Evolutionary conservation across 2,888 invertebrate genomes (phyloP), one percentile per base, ranked within the genome.

Genomic region (Latheticus oryzae): DNA sequence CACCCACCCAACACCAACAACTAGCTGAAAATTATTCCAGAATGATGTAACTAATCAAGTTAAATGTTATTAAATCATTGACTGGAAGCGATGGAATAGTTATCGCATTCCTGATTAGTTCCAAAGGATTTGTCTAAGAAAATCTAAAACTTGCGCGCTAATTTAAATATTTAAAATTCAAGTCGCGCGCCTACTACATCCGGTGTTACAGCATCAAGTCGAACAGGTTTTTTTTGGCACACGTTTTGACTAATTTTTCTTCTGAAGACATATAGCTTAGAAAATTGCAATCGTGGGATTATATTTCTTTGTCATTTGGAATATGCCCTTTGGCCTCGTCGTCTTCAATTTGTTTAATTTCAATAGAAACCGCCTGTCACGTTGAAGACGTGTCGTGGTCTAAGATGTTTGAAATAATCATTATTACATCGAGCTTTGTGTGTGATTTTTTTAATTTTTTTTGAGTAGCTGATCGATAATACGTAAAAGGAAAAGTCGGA

Each of bases 391-490:
- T 43, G 55, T 55, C 55, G 55, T 55, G 55, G 38, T 54, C 38
- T 55, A 48, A 55, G 40, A 55, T 23, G 53, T 54, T 52, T 52
- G 35, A 52, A 35, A 48, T 33, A 35, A 48, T 32, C n/a, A n/a
- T n/a, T n/a, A n/a, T n/a, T n/a, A n/a, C n/a, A n/a, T n/a, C n/a
- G n/a, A n/a, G n/a, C n/a, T n/a, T n/a, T n/a, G n/a, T n/a, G n/a
- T n/a, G n/a, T n/a, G n/a, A n/a, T n/a, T n/a, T n/a, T n/a, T n/a
- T n/a, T 30, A 30, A 42, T 23, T 28, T 16, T 45, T 40, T 61
- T 60, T 58, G 40, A 54, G 60, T 60, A 64, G 58, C 58, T 64
- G 64, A 64, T 62, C 54, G 59, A 62, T 56, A 58, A 32, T 35
- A 33, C 43, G 52, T 62, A 53, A 59, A 63, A 58, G 53, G 28